Base-by-base conservation (phyloP, 1,140 invertebrate genomes). In the Phymorhynchus buccinoides region DNA sequence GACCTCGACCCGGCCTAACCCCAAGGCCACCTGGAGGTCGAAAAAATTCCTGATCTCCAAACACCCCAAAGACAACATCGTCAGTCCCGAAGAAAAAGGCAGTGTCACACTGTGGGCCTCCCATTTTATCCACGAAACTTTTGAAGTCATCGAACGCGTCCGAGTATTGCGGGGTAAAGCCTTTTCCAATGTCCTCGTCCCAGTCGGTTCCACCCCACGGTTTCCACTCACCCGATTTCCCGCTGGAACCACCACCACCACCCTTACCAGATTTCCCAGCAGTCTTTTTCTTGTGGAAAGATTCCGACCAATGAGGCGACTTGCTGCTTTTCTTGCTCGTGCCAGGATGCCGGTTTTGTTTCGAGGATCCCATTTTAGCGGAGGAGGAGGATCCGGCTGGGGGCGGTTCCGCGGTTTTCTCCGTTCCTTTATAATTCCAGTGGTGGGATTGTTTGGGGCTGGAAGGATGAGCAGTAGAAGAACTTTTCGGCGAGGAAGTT, bases 291-390 rank as follows among this genome's bases (percentile, higher is more conserved):
- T 80, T 66, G 32, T 66, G 52, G 52, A 86, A 86, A 18, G 81
- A 83, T 18, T 81, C 80, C 16, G 84, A 80, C 85, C 85, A 86
- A n/a, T 83, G 80, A 1, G 85, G 71, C 3, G 78, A 9, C 78
- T 84, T 83, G 37, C 48, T 80, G 37, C 83, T 86, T 32, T 37
- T 37, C 0, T 73, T 22, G 3, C 32, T 22, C 0, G 85, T 32
- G 14, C 30, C 44, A 18, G 80, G 62, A 62, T 42, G 66, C 2
- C n/a, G 48, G 35, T 39, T 44, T 30, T 77, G 44, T 6, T 73
- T 85, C 39, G 48, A 56, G 18, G 52, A 44, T 41, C 44, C n/a
- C 30, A 75, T 37, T 30, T 82, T 48, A 2, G 22, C 30, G 35
- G 71, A 39, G 22, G 16, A 41, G 18, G 39, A 42, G 7, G 44